phyloP scores from a whole-genome alignment of 2,797 vertebrate genomes.

The Philypnodon macrostomus region DNA sequence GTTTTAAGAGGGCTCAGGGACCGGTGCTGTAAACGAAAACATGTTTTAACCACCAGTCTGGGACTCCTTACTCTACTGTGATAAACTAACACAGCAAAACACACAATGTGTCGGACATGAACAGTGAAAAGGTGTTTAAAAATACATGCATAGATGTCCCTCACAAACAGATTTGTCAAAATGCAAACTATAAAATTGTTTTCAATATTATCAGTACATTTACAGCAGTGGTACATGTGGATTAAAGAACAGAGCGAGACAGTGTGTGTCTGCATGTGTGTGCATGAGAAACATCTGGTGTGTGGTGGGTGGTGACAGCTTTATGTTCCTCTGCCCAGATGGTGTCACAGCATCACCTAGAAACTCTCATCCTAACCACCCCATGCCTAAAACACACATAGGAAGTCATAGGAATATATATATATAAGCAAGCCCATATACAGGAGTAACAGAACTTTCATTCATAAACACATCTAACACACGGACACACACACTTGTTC shows the following conservation, averaged over 20 bases:
- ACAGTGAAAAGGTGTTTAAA: constrained; percentile 32
- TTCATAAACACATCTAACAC: constrained; percentile 24
- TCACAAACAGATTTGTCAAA: constrained; percentile 11
- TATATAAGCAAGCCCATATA: constrained; percentile 20
- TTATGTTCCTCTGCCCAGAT: constrained; percentile 83
- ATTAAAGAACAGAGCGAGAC: constrained; percentile 5
- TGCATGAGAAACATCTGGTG: constrained; percentile 81
- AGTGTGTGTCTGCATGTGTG: constrained; percentile 47
- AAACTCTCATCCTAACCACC: constrained; percentile 78
- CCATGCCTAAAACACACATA: constrained; percentile 43
- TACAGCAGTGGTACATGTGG: constrained; percentile 26
- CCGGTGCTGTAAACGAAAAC: constrained; percentile 52
- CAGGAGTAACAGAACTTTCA: constrained; percentile 13
- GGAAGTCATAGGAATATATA: constrained; percentile 26
- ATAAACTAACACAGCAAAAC: constrained; percentile 45
- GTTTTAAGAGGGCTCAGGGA: constrained; percentile 60
- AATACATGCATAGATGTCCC: not conserved
- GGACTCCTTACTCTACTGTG: constrained; percentile 66
- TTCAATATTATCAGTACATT: constrained; percentile 23
- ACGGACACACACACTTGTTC: constrained; percentile 34
- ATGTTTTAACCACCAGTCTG: constrained; percentile 64
- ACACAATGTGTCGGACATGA: constrained; percentile 29
- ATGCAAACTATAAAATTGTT: constrained; percentile 11
- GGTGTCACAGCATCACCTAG: constrained; percentile 80
- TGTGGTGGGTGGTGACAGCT: constrained; percentile 77